Base-by-base conservation (phyloP, 2,113 vertebrate species). In the Abramis brama region DNA sequence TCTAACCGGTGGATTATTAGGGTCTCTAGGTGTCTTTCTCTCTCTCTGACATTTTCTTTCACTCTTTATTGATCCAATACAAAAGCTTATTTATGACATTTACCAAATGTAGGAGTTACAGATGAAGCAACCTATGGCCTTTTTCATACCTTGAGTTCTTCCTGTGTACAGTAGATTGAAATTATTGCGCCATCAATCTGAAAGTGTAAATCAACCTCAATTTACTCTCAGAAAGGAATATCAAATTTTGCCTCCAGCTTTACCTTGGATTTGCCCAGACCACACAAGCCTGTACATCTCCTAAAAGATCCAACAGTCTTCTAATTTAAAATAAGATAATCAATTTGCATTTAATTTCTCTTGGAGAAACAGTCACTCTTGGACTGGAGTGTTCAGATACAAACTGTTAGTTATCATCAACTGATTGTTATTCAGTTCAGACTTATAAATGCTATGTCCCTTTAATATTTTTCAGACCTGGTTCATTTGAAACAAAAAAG, bases 401-500 rank as follows among this genome's bases (percentile, higher is more conserved):
- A 70, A 70, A 39, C 74, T 47, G 15, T 80, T 83, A 43, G 52
- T 30, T 30, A 10, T 68, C 23, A 80, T 87, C 43, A 62, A 59
- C 8, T 70, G 33, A 80, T 87, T 17, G 23, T 81, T 84, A 85
- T 81, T 87, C 57, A 85, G 17, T 52, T 66, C 50, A 82, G 78
- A 23, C 68, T 33, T 30, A 8, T 78, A 45, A 50, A 45, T 23
- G n/a, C n/a, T 45, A 39, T 83, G 17, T 19, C 13, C 73, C 82
- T 79, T 25, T 75, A 85, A 76, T 59, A 23, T 30, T 17, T 76
- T 87, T 21, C 78, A 76, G 78, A 13, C 57, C 60, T 62, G 25
- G 76, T 30, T 70, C 76, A 77, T 85, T 70, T 47, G 25, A 30
- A 27, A 57, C 30, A 74, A 80, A 68, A 47, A 9, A n/a, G 45